Conservation (phyloP, 2,888 invertebrate genomes). For the Subacronicta megacephala region DNA sequence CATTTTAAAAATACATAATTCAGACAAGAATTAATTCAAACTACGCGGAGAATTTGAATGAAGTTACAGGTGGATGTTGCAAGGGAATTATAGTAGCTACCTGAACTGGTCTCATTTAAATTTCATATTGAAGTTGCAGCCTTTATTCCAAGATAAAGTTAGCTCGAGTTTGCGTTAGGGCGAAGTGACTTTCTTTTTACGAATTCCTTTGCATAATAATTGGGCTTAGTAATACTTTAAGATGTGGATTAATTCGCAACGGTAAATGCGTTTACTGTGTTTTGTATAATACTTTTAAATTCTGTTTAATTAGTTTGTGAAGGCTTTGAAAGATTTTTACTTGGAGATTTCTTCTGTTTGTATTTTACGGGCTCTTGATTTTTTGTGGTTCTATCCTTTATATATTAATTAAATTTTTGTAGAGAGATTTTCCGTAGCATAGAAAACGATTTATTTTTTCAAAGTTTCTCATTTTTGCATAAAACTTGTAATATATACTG, state of each 20-base stretch:
- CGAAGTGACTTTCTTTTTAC: slow-evolving; percentile 60
- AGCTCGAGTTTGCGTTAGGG: slow-evolving; percentile 60
- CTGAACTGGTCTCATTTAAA: slow-evolving; percentile 73
- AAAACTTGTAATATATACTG: too few species aligned
- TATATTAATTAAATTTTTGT: not conserved
- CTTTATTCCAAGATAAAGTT: slow-evolving; percentile 62
- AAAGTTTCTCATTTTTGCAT: too few species aligned
- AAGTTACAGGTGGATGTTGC: slow-evolving; percentile 69
- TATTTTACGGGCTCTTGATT: slow-evolving; percentile 9
- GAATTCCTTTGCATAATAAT: slow-evolving; percentile 66
- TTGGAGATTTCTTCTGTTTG: slow-evolving; percentile 48
- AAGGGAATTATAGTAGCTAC: slow-evolving; percentile 65
- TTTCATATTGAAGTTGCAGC: slow-evolving; percentile 75
- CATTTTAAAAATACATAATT: slow-evolving; percentile 74
- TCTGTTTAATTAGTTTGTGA: slow-evolving; percentile 53
- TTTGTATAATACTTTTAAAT: slow-evolving; percentile 52
- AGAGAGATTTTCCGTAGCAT: too few species aligned
- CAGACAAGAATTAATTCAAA: slow-evolving; percentile 68
- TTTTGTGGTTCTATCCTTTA: slow-evolving; percentile 3
- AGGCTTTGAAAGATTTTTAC: slow-evolving; percentile 35
- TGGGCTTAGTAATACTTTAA: slow-evolving; percentile 56
- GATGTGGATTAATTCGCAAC: slow-evolving; percentile 50
- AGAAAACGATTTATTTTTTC: too few species aligned
- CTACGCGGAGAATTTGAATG: slow-evolving; percentile 65
- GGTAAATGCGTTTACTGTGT: slow-evolving; percentile 59